Evolutionary conservation across 1,140 invertebrate species (phyloP).

Genomic region (Eufriesea mexicana): DNA sequence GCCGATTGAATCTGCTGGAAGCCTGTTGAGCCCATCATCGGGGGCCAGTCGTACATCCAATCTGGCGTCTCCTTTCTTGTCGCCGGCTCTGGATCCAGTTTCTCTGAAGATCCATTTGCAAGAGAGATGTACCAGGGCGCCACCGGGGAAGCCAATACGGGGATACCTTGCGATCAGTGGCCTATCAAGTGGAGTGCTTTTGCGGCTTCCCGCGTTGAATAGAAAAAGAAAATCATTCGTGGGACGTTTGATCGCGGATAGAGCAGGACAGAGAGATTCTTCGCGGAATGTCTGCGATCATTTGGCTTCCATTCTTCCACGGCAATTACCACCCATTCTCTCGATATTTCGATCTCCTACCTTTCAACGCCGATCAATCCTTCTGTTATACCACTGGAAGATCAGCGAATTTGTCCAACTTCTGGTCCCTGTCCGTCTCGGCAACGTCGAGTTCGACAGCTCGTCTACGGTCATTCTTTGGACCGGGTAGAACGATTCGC

Average conservation of each 20-base stretch:
- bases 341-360: not conserved
- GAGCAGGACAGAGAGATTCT: not conserved
- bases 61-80: constrained; percentile 22
- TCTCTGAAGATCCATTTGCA: constrained; percentile 37
- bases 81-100: constrained; percentile 5
- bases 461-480: too few species aligned
- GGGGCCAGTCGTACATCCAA: not conserved
- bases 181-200: constrained; percentile 47
- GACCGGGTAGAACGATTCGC: not conserved
- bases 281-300: constrained; percentile 8
- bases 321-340: not conserved
- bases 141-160: constrained; percentile 19
- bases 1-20: constrained; percentile 15
- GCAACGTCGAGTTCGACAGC: too few species aligned
- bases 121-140: constrained; percentile 20
- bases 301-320: constrained; percentile 12
- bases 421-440: too few species aligned
- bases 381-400: not conserved
- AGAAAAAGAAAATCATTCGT: constrained; percentile 36
- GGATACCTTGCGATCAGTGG: constrained; percentile 34
- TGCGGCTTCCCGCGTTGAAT: constrained; percentile 27
- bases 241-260: constrained; percentile 24
- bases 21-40: constrained; percentile 14
- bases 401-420: not conserved
- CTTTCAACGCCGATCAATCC: not conserved